These are phyloP conservation scores for Callinectes sapidus DNA, from an alignment of 2,888 invertebrate genomes.

Conservation along the genomic window DNA sequence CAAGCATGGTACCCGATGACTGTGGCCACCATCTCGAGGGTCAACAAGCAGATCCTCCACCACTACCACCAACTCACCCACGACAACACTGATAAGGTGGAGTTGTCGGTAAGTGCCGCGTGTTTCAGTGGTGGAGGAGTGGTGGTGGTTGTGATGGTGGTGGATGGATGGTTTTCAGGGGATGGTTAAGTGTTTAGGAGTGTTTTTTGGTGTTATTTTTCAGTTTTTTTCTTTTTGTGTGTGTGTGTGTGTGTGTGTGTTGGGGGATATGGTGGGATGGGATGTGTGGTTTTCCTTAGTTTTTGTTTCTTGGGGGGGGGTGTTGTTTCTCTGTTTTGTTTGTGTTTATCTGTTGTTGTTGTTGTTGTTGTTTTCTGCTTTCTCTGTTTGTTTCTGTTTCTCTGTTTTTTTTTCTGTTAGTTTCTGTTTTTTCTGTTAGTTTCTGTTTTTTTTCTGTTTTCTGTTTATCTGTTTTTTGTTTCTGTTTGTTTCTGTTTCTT, in stretches of 20 bases:
- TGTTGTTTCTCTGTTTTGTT: background rate
- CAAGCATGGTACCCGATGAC: slow-evolving; percentile 79
- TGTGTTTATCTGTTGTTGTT: background rate
- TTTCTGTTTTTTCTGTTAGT: background rate
- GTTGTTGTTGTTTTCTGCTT: background rate
- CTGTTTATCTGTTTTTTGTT: background rate
- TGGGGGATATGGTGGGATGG: background rate
- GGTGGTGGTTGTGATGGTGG: too few species aligned
- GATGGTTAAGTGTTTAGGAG: too few species aligned
- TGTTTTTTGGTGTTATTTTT: background rate
- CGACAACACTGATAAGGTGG: background rate
- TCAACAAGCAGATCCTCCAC: slow-evolving; percentile 75
- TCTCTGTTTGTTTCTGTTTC: background rate
- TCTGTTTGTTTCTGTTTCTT: background rate
- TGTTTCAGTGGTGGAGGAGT: too few species aligned
- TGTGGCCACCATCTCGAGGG: slow-evolving; percentile 77
- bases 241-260: too few species aligned
- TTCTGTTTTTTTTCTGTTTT: background rate
- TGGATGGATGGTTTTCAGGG: background rate
- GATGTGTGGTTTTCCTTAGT: background rate
- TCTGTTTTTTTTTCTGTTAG: background rate
- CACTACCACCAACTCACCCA: slow-evolving; percentile 56
- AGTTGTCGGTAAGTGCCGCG: slow-evolving; percentile 18
- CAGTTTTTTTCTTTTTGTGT: background rate
- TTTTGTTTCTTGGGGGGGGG: too few species aligned